A percentile compares a stretch with the other conserved stretches of the same genome.
Conservation (phyloP, 2,888 invertebrate species). For the Argyresthia goedartella region DNA sequence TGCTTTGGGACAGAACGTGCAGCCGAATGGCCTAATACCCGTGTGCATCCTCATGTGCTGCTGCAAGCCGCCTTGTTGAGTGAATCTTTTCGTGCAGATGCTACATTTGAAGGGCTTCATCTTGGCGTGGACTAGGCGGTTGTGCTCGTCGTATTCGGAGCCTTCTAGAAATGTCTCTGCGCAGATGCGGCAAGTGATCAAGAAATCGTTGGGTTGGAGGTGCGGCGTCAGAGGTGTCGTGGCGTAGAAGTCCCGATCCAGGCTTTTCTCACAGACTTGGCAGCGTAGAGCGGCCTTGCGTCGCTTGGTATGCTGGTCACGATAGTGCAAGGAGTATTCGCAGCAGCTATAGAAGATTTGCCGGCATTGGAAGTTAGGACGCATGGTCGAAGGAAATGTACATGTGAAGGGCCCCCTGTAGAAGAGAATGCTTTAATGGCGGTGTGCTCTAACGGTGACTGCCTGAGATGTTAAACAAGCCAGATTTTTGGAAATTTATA, state of each 20-base stretch:
- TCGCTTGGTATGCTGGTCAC: constrained; percentile 59
- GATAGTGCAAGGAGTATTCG: constrained; percentile 57
- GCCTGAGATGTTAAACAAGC: too few species aligned
- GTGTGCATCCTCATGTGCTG: constrained; percentile 64
- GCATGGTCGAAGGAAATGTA: constrained; percentile 43
- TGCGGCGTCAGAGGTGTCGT: constrained; percentile 19
- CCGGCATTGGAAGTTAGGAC: constrained; percentile 48
- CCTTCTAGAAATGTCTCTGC: constrained; percentile 40
- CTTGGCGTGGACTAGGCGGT: constrained; percentile 46
- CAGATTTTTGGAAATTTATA: too few species aligned
- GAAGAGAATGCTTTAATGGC: background rate
- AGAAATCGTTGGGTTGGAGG: constrained; percentile 21
- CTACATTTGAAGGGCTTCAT: constrained; percentile 54
- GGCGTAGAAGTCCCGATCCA: constrained; percentile 37
- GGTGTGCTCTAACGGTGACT: too few species aligned
- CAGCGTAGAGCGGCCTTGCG: constrained; percentile 57
- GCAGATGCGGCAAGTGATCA: constrained; percentile 44
- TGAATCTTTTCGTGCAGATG: constrained; percentile 53
- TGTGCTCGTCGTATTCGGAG: constrained; percentile 45
- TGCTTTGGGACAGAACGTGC: constrained; percentile 52
- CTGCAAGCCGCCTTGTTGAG: constrained; percentile 57
- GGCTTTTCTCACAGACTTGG: constrained; percentile 59
- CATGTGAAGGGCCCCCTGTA: constrained; percentile 59
- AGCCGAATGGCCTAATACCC: constrained; percentile 51
- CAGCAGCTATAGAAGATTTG: constrained; percentile 62